These are phyloP conservation scores for Hydraecia micacea DNA, from an alignment of 2,888 invertebrate genomes.

Conservation along the genomic window DNA sequence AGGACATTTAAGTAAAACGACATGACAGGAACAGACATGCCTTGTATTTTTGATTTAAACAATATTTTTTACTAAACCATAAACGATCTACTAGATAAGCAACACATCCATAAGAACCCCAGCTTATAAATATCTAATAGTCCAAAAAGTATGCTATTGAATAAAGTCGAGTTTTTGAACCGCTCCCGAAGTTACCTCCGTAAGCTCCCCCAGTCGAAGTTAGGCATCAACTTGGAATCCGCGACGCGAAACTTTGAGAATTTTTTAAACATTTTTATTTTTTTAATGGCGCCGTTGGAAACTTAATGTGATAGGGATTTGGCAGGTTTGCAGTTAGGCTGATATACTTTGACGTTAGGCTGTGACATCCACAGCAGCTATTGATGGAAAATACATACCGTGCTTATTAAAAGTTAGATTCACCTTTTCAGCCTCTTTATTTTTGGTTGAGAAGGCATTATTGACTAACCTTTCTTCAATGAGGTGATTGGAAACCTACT, in stretches of 20 bases:
- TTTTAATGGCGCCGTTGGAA: slow-evolving; percentile 76
- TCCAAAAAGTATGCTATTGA: slow-evolving; percentile 76
- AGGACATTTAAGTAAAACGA: too few relatives aligned
- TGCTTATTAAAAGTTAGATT: background rate
- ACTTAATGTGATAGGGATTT: slow-evolving; percentile 71
- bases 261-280: slow-evolving; percentile 82
- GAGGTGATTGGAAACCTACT: too few relatives aligned
- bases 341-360: slow-evolving; percentile 25
- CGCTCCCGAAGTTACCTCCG: slow-evolving; percentile 72
- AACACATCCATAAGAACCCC: background rate
- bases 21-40: background rate
- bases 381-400: background rate
- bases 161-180: slow-evolving; percentile 77
- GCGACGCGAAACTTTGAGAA: slow-evolving; percentile 77
- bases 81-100: background rate
- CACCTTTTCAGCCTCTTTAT: background rate
- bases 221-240: slow-evolving; percentile 75
- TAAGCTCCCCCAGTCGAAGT: slow-evolving; percentile 79
- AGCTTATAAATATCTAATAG: slow-evolving; percentile 69
- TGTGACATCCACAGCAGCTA: background rate
- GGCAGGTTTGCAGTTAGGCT: slow-evolving; percentile 61
- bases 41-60: background rate
- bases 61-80: background rate
- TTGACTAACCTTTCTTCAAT: too few relatives aligned
- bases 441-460: background rate